Evolutionary conservation across 1,140 invertebrate genomes (phyloP).

Genomic region (Drosophila persimilis): DNA sequence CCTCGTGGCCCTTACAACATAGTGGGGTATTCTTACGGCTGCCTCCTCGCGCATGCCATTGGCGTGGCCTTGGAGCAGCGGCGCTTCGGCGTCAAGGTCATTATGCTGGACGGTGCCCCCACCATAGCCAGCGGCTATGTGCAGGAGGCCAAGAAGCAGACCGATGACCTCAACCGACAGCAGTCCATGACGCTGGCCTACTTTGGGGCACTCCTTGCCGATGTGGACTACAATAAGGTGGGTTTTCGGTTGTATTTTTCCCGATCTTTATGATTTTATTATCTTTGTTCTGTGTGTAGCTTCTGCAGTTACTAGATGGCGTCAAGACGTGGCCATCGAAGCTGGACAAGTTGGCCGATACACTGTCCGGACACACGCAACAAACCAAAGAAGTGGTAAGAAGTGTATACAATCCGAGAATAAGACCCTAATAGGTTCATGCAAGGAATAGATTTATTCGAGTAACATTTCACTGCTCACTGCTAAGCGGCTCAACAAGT

Average conservation of each 20-base stretch:
- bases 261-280: background rate
- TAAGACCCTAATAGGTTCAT: too few species aligned
- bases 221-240: constrained; percentile 86
- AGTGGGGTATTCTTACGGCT: constrained; percentile 97
- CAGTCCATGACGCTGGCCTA: constrained; percentile 90
- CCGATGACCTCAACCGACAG: constrained; percentile 83
- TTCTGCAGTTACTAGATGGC: constrained; percentile 83
- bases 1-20: constrained; percentile 92
- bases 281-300: constrained; percentile 30
- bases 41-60: constrained; percentile 96
- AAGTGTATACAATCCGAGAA: too few species aligned
- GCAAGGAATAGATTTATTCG: too few species aligned
- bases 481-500: too few species aligned
- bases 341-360: constrained; percentile 84
- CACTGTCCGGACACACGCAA: constrained; percentile 79
- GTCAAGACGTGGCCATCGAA: constrained; percentile 81
- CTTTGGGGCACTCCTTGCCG: constrained; percentile 91
- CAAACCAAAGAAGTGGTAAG: constrained; percentile 75
- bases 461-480: too few species aligned
- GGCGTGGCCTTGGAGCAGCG: constrained; percentile 90
- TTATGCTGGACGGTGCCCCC: constrained; percentile 95
- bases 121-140: constrained; percentile 93
- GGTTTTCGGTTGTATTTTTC: background rate
- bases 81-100: constrained; percentile 86
- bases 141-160: constrained; percentile 85